phyloP scores from a whole-genome alignment of 1,140 invertebrate genomes.

The Drosophila simulans region DNA sequence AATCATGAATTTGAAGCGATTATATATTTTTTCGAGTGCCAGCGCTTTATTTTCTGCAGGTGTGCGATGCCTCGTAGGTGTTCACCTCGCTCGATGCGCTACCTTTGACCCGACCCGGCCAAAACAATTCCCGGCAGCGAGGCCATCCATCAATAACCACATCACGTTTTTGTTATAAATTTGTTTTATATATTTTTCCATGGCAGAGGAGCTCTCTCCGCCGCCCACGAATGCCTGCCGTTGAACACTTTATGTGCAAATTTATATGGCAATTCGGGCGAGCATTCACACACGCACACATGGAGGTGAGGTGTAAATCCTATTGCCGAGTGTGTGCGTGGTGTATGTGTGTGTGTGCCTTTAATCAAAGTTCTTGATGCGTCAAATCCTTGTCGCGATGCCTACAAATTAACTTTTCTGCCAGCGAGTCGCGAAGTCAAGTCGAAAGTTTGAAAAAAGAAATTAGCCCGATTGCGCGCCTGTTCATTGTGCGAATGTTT shows the following conservation, averaged over 20 bases:
- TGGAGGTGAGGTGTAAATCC: conserved; percentile 57
- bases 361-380: conserved; percentile 51
- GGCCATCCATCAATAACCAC: conserved; percentile 76
- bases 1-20: conserved; percentile 12
- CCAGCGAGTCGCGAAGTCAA: conserved; percentile 46
- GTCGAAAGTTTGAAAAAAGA: conserved; percentile 57
- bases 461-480: conserved; percentile 56
- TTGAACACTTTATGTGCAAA: conserved; percentile 58
- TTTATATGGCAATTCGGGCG: conserved; percentile 54
- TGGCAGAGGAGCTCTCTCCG: conserved; percentile 16
- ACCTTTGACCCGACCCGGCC: conserved; percentile 39
- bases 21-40: conserved; percentile 12
- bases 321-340: conserved; percentile 16
- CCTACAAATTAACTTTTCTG: conserved; percentile 56
- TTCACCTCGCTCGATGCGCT: conserved; percentile 7
- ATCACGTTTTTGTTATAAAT: conserved; percentile 82
- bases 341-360: conserved; percentile 26
- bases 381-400: conserved; percentile 47
- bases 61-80: conserved; percentile 7
- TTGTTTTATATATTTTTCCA: conserved; percentile 76
- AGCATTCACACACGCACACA: conserved; percentile 14
- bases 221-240: conserved; percentile 14
- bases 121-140: conserved; percentile 48
- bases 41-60: conserved; percentile 28
- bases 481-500: conserved; percentile 22